Evolutionary conservation across 2,797 vertebrate genomes (phyloP), one percentile per base, ranked within the genome.

Genomic region (Acomys russatus): DNA sequence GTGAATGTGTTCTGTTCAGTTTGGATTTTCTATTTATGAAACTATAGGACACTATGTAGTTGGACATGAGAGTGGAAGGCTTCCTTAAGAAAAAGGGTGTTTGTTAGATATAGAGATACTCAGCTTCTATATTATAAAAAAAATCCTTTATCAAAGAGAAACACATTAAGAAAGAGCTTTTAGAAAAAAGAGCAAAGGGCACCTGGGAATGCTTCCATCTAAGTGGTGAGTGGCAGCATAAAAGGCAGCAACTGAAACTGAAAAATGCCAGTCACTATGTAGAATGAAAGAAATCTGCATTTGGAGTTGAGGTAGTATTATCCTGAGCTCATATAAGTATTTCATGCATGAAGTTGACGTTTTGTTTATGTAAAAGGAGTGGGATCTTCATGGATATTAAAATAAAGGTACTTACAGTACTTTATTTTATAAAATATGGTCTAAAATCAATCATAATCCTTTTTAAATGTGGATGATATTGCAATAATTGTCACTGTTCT

Each of bases 351-450:
- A 93, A 28, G 9, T 71, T 73, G 33, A 63, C 10, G 88, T 77
- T 95, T 92, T 8, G 63, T 89, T 94, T 89, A 83, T 73, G 11
- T 56, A 86, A 93, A 94, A 88, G 33, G 20, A 49, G 76, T n/a
- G 12, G 90, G 83, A 78, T 78, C 9, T 51, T 94, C 66, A 92
- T 11, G 88, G n/a, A 77, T 77, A 88, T 44, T 71, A 76, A 11
- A 82, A 87, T 61, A 78, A 96, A 76, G 18, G 1, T 54, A 87
- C 33, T 23, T 78, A 76, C 20, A 91, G 68, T 63, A 94, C 28
- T 73, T 90, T 30, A 38, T 87, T 10, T 59, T 87, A 54, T 79
- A 61, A 84, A n/a, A 14, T 30, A 15, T 76, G 17, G 9, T 68
- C 38, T 95, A 88, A 96, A 86, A 44, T 68, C 49, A 74, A 78